Conservation (phyloP, 2,888 invertebrate species). For the Leucania comma region DNA sequence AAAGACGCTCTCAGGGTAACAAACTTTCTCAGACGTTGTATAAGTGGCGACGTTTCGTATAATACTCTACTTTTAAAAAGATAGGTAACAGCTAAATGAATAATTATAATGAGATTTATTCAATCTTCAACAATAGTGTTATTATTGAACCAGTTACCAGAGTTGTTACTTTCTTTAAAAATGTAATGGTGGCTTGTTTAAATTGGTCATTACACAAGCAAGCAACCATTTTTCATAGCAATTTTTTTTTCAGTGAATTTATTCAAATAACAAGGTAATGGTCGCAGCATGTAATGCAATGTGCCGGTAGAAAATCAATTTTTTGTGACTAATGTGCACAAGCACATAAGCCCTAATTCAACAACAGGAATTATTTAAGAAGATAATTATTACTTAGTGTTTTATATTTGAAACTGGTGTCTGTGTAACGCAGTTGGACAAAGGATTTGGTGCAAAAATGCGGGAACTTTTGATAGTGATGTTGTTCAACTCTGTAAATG, state of each 20-base stretch:
- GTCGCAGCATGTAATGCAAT: constrained; percentile 19
- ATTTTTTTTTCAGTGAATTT: neutral
- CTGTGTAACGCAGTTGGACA: constrained; percentile 27
- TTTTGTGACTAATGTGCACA: constrained; percentile 47
- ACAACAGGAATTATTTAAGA: constrained; percentile 19
- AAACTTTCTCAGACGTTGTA: neutral
- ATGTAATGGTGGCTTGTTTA: neutral
- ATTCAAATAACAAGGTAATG: constrained; percentile 9
- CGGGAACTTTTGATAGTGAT: constrained; percentile 17
- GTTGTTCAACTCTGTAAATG: constrained; percentile 12
- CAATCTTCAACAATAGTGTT: neutral
- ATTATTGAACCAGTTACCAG: neutral
- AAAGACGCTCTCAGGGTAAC: neutral
- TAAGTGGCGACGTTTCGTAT: neutral
- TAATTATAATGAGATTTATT: neutral
- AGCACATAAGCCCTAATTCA: constrained; percentile 7
- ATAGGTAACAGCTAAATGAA: neutral
- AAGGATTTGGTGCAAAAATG: constrained; percentile 35
- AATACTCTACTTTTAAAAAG: neutral
- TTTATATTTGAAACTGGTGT: constrained; percentile 38
- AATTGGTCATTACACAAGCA: neutral
- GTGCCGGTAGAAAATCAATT: constrained; percentile 44
- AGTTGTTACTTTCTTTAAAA: neutral
- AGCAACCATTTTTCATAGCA: too few species aligned
- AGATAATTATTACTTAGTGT: constrained; percentile 22